Evolutionary conservation across 2,113 vertebrate species (phyloP).

Genomic region (Paralichthys olivaceus): DNA sequence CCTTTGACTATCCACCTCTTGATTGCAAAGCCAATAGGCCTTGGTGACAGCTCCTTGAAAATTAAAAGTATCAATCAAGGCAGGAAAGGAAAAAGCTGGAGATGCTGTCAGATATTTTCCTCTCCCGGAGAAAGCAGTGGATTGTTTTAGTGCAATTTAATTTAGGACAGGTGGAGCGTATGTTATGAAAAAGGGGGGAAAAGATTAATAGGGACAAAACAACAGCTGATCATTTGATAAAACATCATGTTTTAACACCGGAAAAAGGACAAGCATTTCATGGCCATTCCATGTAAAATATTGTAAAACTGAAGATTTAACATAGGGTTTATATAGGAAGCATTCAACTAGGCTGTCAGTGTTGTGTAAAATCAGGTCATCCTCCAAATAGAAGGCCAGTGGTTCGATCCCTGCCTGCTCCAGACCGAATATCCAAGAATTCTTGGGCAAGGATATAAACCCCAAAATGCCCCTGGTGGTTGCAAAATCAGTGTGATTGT

Average conservation of each 20-base stretch:
- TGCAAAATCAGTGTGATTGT: not conserved
- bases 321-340: not conserved
- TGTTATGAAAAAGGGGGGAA: not conserved
- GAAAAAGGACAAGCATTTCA: not conserved
- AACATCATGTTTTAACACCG: not conserved
- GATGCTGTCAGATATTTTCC: constrained; percentile 32
- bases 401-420: not conserved
- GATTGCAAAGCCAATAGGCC: constrained; percentile 67
- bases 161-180: too few relatives aligned
- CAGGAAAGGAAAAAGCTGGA: not conserved
- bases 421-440: not conserved
- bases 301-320: not conserved
- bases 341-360: not conserved
- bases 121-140: not conserved
- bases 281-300: not conserved
- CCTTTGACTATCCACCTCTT: constrained; percentile 66
- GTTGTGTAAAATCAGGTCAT: not conserved
- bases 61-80: constrained; percentile 80
- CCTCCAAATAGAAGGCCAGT: too few relatives aligned
- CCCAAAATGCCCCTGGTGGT: not conserved
- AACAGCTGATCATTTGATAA: not conserved
- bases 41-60: constrained; percentile 71
- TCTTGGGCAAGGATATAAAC: not conserved
- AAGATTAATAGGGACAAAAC: not conserved
- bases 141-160: not conserved